phyloP scores from a whole-genome alignment of 1,140 invertebrate species.

The Drosophila auraria region DNA sequence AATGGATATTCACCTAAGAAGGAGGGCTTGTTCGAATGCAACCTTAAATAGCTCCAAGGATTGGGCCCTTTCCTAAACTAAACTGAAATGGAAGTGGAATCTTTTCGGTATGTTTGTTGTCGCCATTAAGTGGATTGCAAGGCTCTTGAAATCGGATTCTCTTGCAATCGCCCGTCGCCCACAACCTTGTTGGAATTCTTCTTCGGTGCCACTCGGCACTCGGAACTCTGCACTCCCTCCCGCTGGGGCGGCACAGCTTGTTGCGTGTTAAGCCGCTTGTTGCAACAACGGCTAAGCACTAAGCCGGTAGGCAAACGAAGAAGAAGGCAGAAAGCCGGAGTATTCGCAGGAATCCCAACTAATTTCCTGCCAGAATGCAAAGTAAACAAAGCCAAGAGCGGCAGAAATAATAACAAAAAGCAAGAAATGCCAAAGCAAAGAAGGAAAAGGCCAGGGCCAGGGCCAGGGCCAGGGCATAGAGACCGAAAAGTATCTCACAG shows the following conservation, averaged over 20 bases:
- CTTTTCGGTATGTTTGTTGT: background rate
- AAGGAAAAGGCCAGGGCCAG: background rate
- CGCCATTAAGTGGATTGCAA: background rate
- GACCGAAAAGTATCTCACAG: conserved; percentile 54
- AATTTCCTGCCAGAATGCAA: conserved; percentile 48
- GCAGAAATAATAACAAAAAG: conserved; percentile 10
- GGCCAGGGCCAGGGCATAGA: conserved; percentile 19
- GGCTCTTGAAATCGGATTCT: conserved; percentile 3
- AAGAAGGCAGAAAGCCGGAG: background rate
- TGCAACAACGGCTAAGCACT: conserved; percentile 74
- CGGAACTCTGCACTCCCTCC: background rate
- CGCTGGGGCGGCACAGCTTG: conserved; percentile 30
- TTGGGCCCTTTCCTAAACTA: too few species aligned
- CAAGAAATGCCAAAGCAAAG: conserved; percentile 17
- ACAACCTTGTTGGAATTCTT: background rate
- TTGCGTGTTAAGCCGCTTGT: conserved; percentile 70
- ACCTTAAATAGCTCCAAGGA: too few species aligned
- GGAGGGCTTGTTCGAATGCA: background rate
- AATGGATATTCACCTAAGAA: background rate
- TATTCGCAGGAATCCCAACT: conserved; percentile 30
- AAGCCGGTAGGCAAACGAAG: conserved; percentile 45
- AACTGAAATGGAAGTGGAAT: background rate
- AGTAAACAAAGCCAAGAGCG: conserved; percentile 26
- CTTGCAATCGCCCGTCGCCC: conserved; percentile 12
- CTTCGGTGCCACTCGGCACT: conserved; percentile 7